A percentile compares a stretch with the other conserved stretches of the same genome.
Conservation (phyloP, 2,113 vertebrate species). For the Empidonax alnorum region DNA sequence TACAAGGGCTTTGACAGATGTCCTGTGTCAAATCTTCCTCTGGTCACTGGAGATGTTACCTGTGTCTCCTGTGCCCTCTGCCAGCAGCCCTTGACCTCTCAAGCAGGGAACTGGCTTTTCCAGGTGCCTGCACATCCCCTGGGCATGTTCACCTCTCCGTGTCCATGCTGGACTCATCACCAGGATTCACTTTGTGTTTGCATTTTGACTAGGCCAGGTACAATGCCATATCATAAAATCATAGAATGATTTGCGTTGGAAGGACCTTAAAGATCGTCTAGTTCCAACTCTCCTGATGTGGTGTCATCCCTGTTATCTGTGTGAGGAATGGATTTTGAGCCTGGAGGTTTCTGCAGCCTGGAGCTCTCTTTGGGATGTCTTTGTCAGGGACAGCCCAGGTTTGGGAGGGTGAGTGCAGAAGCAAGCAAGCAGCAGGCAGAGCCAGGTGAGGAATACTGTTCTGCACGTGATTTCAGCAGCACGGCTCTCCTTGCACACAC, state of each 20-base stretch:
- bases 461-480: not conserved
- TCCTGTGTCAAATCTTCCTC: slow-evolving; percentile 11
- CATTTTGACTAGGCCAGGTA: not conserved
- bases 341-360: not conserved
- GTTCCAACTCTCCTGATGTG: not conserved
- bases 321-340: not conserved
- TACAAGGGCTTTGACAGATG: slow-evolving; percentile 37
- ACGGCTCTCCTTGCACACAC: accelerated
- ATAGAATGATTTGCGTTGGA: not conserved
- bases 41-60: not conserved
- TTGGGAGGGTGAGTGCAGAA: not conserved
- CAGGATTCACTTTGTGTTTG: not conserved
- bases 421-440: not conserved
- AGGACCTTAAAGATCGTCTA: not conserved
- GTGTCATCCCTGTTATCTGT: accelerated
- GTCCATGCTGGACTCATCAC: accelerated
- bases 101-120: not conserved
- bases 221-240: accelerated
- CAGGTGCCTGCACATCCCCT: not conserved
- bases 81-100: not conserved
- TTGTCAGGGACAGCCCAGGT: not conserved
- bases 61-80: not conserved
- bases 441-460: not conserved
- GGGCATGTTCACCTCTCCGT: accelerated
- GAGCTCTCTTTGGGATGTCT: not conserved